phyloP scores from a whole-genome alignment of 2,113 vertebrate species.

The Atherinomorus stipes region DNA sequence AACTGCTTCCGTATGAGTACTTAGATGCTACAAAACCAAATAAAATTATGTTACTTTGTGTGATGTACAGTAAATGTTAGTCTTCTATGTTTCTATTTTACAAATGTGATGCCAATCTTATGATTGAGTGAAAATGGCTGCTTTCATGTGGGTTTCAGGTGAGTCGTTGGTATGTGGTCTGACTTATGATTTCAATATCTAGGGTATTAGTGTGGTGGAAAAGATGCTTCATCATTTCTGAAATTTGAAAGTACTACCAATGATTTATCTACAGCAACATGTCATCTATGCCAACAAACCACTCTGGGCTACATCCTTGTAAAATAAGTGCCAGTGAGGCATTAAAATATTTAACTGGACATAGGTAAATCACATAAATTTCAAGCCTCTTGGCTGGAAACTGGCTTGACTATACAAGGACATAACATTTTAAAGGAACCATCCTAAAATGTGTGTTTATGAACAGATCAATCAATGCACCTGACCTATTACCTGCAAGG shows the following conservation, averaged over 20 bases:
- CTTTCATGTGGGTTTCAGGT: too few species aligned
- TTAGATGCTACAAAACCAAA: constrained; percentile 26
- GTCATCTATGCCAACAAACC: constrained; percentile 40
- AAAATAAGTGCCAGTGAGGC: constrained; percentile 29
- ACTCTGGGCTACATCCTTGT: constrained; percentile 30
- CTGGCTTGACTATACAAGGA: constrained; percentile 33
- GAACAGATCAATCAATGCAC: constrained; percentile 76
- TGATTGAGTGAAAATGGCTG: too few species aligned
- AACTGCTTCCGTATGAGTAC: too few species aligned
- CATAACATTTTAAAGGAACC: constrained; percentile 52
- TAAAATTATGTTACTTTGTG: background rate
- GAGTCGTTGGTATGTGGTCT: too few species aligned
- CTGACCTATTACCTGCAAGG: constrained; percentile 78
- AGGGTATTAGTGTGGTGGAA: constrained; percentile 28
- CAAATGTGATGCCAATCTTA: constrained; percentile 30
- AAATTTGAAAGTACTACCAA: constrained; percentile 39
- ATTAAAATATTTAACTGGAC: constrained; percentile 36
- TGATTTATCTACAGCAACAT: constrained; percentile 41
- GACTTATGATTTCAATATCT: too few species aligned
- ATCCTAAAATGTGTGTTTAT: constrained; percentile 74
- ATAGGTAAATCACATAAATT: constrained; percentile 35
- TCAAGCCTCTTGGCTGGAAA: constrained; percentile 18
- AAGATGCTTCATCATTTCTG: constrained; percentile 44
- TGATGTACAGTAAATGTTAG: constrained; percentile 56
- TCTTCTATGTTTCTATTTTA: constrained; percentile 49